A percentile compares a stretch with the other conserved stretches of the same genome.
Evolutionary conservation across 2,113 vertebrate genomes (phyloP).

Genomic region (Alosa alosa): DNA sequence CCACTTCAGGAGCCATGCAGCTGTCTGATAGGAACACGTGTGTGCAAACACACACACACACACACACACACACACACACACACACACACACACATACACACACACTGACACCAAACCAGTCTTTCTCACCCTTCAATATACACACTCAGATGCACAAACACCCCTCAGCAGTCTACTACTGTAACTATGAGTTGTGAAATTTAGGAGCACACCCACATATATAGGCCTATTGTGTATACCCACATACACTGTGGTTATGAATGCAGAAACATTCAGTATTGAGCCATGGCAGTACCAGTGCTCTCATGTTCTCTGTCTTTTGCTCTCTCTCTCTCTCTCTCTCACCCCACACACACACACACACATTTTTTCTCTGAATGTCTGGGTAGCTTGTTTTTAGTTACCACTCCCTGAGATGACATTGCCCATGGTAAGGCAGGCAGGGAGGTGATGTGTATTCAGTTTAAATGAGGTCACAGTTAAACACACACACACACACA

Average conservation of each 20-base stretch:
- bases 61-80: neutral
- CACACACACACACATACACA: neutral
- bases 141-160: neutral
- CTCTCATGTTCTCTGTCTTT: neutral
- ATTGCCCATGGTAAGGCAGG: conserved; percentile 68
- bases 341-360: too few species aligned
- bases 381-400: conserved; percentile 25
- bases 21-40: conserved; percentile 5
- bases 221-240: neutral
- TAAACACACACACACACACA: conserved; percentile 40
- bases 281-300: neutral
- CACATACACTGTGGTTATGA: neutral
- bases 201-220: neutral
- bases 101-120: neutral
- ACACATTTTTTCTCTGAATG: neutral
- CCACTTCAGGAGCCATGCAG: neutral
- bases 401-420: conserved; percentile 52
- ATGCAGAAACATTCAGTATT: conserved; percentile 7
- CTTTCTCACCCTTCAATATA: neutral
- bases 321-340: neutral
- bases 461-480: conserved; percentile 50
- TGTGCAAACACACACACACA: neutral
- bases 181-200: neutral
- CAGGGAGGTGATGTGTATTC: conserved; percentile 49
- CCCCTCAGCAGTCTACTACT: neutral